Base-by-base conservation (phyloP, 2,113 vertebrate genomes). In the Xiphias gladius region DNA sequence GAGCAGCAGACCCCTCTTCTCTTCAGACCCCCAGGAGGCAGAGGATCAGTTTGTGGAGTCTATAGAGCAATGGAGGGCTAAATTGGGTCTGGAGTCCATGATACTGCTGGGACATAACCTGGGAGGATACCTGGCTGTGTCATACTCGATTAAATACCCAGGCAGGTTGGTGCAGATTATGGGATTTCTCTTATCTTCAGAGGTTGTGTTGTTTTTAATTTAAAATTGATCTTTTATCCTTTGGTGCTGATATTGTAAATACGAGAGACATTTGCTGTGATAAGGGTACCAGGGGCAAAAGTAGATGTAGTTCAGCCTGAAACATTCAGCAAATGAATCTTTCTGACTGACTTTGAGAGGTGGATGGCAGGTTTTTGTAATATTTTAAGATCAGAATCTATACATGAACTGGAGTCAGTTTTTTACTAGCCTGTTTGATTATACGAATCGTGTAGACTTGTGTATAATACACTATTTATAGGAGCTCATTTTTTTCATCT, bases 91-190 rank as follows among this genome's bases (percentile, higher is more conserved):
- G 93, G 96, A 97, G 83, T 93, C 94, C 78, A 95, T 99, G 95
- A 96, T 99, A 82, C 88, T 99, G 83, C 95, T 99, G 43, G 98
- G 98, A 30, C 98, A 99, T 93, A 99, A 99, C 90, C 90, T 99
- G 39, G 98, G 98, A 83, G 98, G 97, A 67, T 99, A 96, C 91
- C 92, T 99, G 92, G 96, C 97, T 83, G 94, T 97, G 79, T 96
- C 97, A 17, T 99, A 99, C 59, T 90, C 97, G 0, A 95, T 99
- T 54, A 97, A 95, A 91, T 96, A 97, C 82, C 97, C 97, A 0
- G 90, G 80, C 91, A 97, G 97, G 98, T 98, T 92, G 78, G 96
- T 93, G 43, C 16, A 32, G 41, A 32, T 48, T 35, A 28, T 54
- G 10, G 20, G 37, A 54, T 52, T 61, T 58, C 14, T 48, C 30